Base-by-base conservation (phyloP, 2,888 invertebrate species). In the Ennomos quercinarius region DNA sequence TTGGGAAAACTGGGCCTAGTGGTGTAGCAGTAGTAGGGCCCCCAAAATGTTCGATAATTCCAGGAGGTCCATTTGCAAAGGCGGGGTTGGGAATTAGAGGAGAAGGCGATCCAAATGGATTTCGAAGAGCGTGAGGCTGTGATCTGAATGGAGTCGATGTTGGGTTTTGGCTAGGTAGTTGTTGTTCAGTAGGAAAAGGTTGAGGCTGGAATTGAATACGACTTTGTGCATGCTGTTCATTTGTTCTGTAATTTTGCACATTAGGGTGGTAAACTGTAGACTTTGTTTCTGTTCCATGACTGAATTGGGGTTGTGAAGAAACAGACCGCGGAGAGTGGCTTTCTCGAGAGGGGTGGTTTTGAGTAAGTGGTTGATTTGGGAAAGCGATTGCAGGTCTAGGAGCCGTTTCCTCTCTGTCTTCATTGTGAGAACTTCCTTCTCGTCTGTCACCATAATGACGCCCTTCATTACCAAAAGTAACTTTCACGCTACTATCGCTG, bases 401-500 rank as follows among this genome's bases (percentile, higher is more conserved):
- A 35, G 95, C 94, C 53, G 95, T 95, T 83, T 95, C 95, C 73
- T 95, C 95, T 63, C 83, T 90, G 37, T 84, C 84, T 78, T 93
- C 93, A 1, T 74, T 77, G n/a, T 80, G 76, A 10, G 71, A 66
- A 49, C 72, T 75, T 45, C 84, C 80, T 70, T 88, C 90, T 36
- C 85, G 78, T 58, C 90, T 83, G 48, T 87, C 85, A 67, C 84
- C 78, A 59, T 89, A 84, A 64, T 91, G 91, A 40, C 80, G 92
- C 60, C 94, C 93, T 66, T 96, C 95, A 59, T 93, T 95, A 0
- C 97, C 97, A 72, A 97, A 97, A 8, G 97, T 97, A 1, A 97
- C 95, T 76, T 95, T 96, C 1, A 97, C 95, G 50, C 96, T 96
- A 69, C 96, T 96, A 64, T 96, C 95, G 63, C 96, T 96, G 72